Conservation (phyloP, 2,888 invertebrate genomes). For the Euphydryas editha region DNA sequence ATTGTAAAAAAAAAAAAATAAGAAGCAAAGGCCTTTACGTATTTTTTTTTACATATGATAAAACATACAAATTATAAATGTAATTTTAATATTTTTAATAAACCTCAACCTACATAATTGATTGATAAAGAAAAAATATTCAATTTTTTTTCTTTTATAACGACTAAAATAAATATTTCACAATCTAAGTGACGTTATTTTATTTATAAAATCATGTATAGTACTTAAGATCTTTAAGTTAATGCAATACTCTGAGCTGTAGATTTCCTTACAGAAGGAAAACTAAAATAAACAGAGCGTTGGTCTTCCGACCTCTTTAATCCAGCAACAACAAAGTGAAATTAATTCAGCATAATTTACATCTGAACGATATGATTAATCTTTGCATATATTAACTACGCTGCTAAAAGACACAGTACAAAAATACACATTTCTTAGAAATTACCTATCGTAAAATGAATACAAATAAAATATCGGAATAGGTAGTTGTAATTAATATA, state of each 20-base stretch:
- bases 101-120: too few relatives aligned
- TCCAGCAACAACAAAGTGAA: neutral
- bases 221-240: too few relatives aligned
- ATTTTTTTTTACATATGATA: neutral
- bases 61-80: neutral
- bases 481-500: too few relatives aligned
- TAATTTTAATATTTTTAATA: neutral
- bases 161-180: too few relatives aligned
- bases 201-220: too few relatives aligned
- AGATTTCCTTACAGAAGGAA: neutral
- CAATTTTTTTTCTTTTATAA: too few relatives aligned
- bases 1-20: slow-evolving; percentile 12
- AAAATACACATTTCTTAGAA: neutral
- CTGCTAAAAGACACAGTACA: neutral
- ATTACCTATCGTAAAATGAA: neutral
- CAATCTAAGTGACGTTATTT: too few relatives aligned
- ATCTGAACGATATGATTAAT: neutral
- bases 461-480: too few relatives aligned
- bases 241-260: too few relatives aligned
- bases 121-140: too few relatives aligned
- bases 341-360: neutral
- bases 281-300: neutral
- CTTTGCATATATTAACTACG: neutral
- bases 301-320: slow-evolving; percentile 4
- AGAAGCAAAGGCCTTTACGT: neutral